phyloP scores from a whole-genome alignment of 1,140 invertebrate genomes.

The Bombus waltoni region DNA sequence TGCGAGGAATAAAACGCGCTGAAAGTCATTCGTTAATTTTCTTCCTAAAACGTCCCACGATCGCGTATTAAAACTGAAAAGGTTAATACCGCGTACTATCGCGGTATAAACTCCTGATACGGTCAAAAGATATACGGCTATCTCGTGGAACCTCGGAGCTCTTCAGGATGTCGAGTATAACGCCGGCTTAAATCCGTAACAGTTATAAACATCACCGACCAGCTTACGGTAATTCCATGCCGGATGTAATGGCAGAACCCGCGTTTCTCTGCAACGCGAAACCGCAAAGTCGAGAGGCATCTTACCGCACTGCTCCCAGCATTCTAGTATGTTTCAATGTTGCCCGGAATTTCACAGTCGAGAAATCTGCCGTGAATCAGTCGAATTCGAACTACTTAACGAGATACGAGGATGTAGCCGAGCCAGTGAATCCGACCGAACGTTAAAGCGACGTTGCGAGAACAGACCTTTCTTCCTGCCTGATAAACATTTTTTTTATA shows the following conservation, averaged over 20 bases:
- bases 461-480: not conserved
- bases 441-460: not conserved
- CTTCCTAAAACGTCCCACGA: no score
- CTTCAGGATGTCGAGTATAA: conserved; percentile 38
- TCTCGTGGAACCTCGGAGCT: conserved; percentile 22
- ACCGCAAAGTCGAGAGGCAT: conserved; percentile 63
- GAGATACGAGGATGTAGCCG: not conserved
- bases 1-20: no score
- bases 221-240: conserved; percentile 64
- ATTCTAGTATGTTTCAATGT: conserved; percentile 51
- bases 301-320: conserved; percentile 45
- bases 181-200: conserved; percentile 60
- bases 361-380: conserved; percentile 44
- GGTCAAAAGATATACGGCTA: conserved; percentile 49
- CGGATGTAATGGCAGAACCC: conserved; percentile 17
- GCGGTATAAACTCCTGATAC: conserved; percentile 24
- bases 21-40: no score
- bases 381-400: conserved; percentile 29
- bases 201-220: conserved; percentile 66
- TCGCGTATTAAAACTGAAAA: not conserved
- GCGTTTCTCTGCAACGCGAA: conserved; percentile 43
- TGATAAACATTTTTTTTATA: conserved; percentile 7
- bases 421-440: no score
- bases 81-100: not conserved
- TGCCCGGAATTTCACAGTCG: conserved; percentile 40